These are phyloP conservation scores for Diachasmimorpha longicaudata DNA, from an alignment of 1,140 invertebrate species.

Conservation along the genomic window DNA sequence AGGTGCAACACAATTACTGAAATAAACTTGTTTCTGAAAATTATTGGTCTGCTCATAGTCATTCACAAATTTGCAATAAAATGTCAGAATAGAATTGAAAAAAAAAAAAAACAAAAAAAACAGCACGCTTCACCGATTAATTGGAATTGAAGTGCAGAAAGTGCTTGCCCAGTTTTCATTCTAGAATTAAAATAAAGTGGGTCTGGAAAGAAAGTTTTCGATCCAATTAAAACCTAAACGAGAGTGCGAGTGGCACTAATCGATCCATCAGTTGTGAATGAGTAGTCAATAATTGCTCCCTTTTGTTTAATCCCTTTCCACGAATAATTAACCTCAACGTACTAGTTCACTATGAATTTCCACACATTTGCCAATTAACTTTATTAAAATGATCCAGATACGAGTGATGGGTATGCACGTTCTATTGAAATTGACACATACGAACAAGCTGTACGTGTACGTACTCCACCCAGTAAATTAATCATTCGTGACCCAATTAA, in stretches of 20 bases:
- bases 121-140: not conserved
- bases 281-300: not conserved
- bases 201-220: not conserved
- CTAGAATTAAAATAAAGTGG: not conserved
- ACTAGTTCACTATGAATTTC: no score
- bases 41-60: not conserved
- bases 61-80: no score
- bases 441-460: not conserved
- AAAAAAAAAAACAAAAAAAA: not conserved
- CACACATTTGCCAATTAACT: no score
- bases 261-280: not conserved
- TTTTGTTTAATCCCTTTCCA: not conserved
- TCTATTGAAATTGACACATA: constrained; percentile 17
- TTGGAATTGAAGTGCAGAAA: not conserved
- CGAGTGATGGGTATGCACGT: not conserved
- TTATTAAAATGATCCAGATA: not conserved
- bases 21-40: not conserved
- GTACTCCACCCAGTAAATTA: constrained; percentile 8
- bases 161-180: not conserved
- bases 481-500: constrained; percentile 37
- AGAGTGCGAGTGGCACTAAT: not conserved
- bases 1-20: not conserved
- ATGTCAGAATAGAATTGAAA: no score
- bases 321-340: no score
- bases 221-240: not conserved